Base-by-base conservation (phyloP, 2,797 vertebrate species). In the Typhlichthys subterraneus region DNA sequence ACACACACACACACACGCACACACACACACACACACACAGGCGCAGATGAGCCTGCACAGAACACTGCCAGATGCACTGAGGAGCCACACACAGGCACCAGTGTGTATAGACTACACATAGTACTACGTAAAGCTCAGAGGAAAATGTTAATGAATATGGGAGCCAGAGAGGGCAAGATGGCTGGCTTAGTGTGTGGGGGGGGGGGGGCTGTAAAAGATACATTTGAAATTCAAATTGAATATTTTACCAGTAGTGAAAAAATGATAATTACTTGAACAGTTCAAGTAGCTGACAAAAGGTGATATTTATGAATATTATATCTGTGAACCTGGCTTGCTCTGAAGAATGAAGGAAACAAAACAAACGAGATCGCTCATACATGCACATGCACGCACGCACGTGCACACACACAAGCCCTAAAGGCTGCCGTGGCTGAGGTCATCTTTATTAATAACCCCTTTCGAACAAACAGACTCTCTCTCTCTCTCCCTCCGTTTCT, bases 371-470 rank as follows among this genome's bases (percentile, higher is more conserved):
- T 19, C 53, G 13, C 9, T 45, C 23, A 59, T 49, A 56, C 60
- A 60, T 72, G 67, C 72, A 46, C 57, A 51, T 67, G 65, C 53
- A 55, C 23, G 38, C 53, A 42, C 53, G 8, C 17, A 47, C 13
- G 48, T 19, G n/a, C 50, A 42, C 48, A 50, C 54, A 53, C 59
- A 58, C 65, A 69, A 57, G 58, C 51, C 31, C 65, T 57, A 13
- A 53, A 57, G 63, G 73, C 63, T 63, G 61, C 79, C 63, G 68
- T 2, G 63, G 69, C 82, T 91, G 88, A 91, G 87, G 91, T 93
- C 89, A 92, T 91, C 87, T 90, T 91, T 93, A 93, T 93, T 92
- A 92, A 93, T 90, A 92, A 80, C 81, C 77, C 75, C 80, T 84
- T 84, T 85, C 88, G 85, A 90, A 91, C 83, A 88, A 84, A 85